phyloP scores from a whole-genome alignment of 2,888 invertebrate genomes.

The Octonoba sinensis region DNA sequence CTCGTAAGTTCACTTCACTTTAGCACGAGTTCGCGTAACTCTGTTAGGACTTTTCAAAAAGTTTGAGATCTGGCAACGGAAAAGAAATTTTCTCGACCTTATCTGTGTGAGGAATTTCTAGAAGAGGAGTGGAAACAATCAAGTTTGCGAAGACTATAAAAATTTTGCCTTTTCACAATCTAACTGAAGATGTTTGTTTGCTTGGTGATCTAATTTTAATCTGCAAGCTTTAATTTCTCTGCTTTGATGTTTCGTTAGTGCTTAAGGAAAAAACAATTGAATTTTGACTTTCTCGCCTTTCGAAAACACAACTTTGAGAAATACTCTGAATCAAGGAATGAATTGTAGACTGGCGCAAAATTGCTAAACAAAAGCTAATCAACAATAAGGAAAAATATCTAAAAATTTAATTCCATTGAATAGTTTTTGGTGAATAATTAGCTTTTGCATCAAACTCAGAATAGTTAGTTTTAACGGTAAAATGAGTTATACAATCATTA shows the following conservation, averaged over 20 bases:
- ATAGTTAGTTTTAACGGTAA: too few species aligned
- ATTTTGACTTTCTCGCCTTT: conserved; percentile 28
- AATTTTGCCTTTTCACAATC: conserved; percentile 12
- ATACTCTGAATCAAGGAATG: background rate
- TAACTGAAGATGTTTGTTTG: background rate
- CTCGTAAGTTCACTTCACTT: conserved; percentile 14
- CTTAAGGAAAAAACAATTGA: conserved; percentile 40
- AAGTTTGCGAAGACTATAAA: conserved; percentile 30
- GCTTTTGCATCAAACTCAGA: background rate
- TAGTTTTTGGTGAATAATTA: conserved; percentile 17
- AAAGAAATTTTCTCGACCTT: conserved; percentile 5
- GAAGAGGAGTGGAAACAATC: conserved; percentile 12
- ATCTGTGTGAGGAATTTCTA: conserved; percentile 10
- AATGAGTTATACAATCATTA: too few species aligned
- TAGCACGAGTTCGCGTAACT: conserved; percentile 30
- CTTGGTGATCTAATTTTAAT: conserved; percentile 48
- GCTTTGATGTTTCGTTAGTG: conserved; percentile 14
- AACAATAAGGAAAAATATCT: conserved; percentile 9
- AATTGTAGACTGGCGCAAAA: conserved; percentile 10
- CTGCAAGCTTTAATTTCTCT: conserved; percentile 40
- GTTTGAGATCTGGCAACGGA: conserved; percentile 17
- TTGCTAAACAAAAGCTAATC: background rate
- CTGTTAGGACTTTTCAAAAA: conserved; percentile 55
- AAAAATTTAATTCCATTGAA: conserved; percentile 14
- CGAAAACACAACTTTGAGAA: conserved; percentile 1